Conservation (phyloP, 2,113 vertebrate genomes). For the Apodemus sylvaticus region DNA sequence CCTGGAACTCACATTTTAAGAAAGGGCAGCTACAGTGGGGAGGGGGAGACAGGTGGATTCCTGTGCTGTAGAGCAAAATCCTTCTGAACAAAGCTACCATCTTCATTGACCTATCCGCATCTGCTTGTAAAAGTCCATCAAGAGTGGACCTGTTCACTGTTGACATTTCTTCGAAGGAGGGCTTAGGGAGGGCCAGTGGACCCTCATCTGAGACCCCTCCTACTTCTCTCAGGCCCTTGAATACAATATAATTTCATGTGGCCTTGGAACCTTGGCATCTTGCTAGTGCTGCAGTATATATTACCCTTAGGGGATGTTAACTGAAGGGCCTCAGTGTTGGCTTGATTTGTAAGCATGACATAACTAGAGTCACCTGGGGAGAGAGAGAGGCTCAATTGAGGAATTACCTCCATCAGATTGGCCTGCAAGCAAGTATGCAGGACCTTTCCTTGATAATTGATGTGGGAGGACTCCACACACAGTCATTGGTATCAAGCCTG, state of each 20-base stretch:
- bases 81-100: not conserved
- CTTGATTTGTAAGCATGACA: not conserved
- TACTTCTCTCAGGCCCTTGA: not conserved
- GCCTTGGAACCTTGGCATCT: not conserved
- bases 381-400: not conserved
- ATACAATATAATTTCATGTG: not conserved
- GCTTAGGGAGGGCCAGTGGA: not conserved
- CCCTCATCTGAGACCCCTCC: not conserved
- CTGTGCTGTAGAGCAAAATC: not conserved
- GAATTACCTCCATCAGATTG: not conserved
- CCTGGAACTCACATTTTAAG: not conserved
- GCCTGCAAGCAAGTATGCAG: not conserved
- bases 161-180: not conserved
- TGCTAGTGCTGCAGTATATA: not conserved
- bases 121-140: not conserved
- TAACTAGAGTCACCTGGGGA: not conserved
- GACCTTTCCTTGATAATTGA: not conserved
- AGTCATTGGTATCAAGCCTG: not conserved
- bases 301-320: not conserved
- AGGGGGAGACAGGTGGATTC: not conserved
- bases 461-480: not conserved
- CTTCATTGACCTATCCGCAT: not conserved
- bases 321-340: not conserved
- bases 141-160: not conserved
- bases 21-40: not conserved